Evolutionary conservation across 1,140 invertebrate species (phyloP), one percentile per base, ranked within the genome.

Genomic region (Patella vulgata): DNA sequence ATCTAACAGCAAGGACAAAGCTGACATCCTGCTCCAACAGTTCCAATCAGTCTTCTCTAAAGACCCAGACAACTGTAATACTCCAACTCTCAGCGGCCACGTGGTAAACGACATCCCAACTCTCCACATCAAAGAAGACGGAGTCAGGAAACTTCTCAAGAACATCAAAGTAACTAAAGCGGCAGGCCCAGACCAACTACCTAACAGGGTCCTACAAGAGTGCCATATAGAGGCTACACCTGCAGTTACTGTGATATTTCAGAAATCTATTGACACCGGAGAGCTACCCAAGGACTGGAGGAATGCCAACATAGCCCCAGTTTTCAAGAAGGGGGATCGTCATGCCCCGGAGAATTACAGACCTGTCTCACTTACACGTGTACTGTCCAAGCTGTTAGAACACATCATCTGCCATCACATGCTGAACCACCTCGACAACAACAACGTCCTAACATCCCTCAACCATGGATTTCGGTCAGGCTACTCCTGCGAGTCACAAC

Each of bases 381-480:
- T 67, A n/a, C 19, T 48, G 28, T 64, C 57, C 40, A 71, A 71
- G 48, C 19, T 68, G 14, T 21, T 71, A 43, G n/a, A n/a, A n/a
- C n/a, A n/a, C n/a, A n/a, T n/a, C n/a, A n/a, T n/a, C n/a, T n/a
- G n/a, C n/a, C n/a, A 23, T 30, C 59, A 71, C 27, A 62, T 65
- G 1, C 17, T 66, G 39, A 40, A 58, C 48, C 62, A 71, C 40
- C 39, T 71, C 21, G 58, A 68, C 40, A 61, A 23, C 9, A 40
- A 71, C 27, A 56, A 57, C 2, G 42, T 60, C 4, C 40, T 62
- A 19, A 21, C 28, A 1, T 42, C 63, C 17, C 31, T 48, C 17
- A 57, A 70, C 33, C 62, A 70, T 59, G 67, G 52, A 4, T 60
- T 70, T 31, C n/a, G 63, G 21, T 28, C 42, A 50, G 42, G 51